Evolutionary conservation across 1,140 invertebrate genomes (phyloP), one percentile per base, ranked within the genome.

Genomic region (Sitophilus oryzae): DNA sequence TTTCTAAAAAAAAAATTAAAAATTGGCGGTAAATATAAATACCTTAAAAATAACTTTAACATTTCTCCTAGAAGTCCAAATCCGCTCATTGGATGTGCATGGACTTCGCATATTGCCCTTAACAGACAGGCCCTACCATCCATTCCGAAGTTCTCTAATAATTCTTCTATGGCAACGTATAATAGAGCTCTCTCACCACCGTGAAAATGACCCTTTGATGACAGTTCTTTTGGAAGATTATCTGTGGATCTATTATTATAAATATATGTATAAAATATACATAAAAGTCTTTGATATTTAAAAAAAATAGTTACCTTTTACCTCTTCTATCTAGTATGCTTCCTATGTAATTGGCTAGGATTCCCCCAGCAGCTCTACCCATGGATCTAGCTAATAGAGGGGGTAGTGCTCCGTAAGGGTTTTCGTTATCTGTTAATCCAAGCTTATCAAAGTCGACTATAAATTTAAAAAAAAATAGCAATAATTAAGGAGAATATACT

Each of bases 81-180:
- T 62, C 85, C 84, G 25, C 75, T 78, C n/a, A 89, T 62, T 0
- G 84, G 83, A 65, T 88, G 81, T 3, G 88, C 84, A 57, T 91
- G 88, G 30, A 91, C 82, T 72, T 91, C 89, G 61, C 89, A 92
- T 43, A 91, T 90, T 2, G 88, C 87, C 55, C 89, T 74, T 34
- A 91, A 71, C 2, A 91, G 67, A 67, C 89, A 92, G 5, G 88
- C 85, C 66, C 83, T 88, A 1, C 89, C 89, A 53, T 88, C 79
- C 71, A 89, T 71, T 2, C 88, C 88, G 48, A 91, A 84, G 58
- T 84, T 87, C 11, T 77, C 74, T 3, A 91, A 70, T 52, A 89
- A 78, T 59, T 90, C 86, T 68, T 91, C 86, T 0, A 85, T 79
- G 0, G 84, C 79, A 1, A 82, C 78, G 56, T 88, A 91, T 15